Evolutionary conservation across 2,797 vertebrate species (phyloP).

Genomic region (Eulemur coronatus): DNA sequence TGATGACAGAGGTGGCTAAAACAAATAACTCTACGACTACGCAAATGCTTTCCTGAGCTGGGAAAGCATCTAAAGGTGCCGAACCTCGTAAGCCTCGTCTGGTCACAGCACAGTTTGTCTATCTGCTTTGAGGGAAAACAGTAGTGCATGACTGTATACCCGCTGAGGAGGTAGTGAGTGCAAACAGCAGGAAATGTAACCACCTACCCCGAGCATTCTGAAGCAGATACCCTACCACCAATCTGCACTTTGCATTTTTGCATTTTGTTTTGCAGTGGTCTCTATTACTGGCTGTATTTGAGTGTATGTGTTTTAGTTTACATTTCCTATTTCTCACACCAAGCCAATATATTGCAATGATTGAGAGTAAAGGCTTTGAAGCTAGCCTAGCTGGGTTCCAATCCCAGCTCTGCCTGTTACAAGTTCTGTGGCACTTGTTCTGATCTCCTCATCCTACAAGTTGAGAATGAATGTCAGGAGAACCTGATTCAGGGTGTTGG

Average conservation of each 20-base stretch:
- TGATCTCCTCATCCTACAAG: not conserved
- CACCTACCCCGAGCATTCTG: not conserved
- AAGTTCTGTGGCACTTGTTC: not conserved
- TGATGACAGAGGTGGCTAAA: conserved; percentile 7
- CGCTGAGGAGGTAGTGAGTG: not conserved
- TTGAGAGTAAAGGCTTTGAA: not conserved
- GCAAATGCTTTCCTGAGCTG: not conserved
- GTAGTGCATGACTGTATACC: not conserved
- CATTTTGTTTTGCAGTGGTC: not conserved
- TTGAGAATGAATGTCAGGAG: not conserved
- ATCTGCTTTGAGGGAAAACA: not conserved
- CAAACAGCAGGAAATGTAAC: not conserved
- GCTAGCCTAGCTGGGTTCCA: not conserved
- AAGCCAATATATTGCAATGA: not conserved
- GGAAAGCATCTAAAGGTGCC: not conserved
- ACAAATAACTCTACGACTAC: not conserved
- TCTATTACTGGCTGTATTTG: not conserved
- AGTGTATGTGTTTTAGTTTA: not conserved
- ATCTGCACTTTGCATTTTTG: not conserved
- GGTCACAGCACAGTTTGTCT: not conserved
- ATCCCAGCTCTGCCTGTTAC: not conserved
- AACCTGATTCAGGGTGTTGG: not conserved
- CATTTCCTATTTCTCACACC: not conserved
- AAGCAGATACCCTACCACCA: not conserved
- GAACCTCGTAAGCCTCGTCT: not conserved